A percentile compares a stretch with the other conserved stretches of the same genome.
Evolutionary conservation across 2,113 vertebrate genomes (phyloP).

Genomic region (Sakesphorus luctuosus): DNA sequence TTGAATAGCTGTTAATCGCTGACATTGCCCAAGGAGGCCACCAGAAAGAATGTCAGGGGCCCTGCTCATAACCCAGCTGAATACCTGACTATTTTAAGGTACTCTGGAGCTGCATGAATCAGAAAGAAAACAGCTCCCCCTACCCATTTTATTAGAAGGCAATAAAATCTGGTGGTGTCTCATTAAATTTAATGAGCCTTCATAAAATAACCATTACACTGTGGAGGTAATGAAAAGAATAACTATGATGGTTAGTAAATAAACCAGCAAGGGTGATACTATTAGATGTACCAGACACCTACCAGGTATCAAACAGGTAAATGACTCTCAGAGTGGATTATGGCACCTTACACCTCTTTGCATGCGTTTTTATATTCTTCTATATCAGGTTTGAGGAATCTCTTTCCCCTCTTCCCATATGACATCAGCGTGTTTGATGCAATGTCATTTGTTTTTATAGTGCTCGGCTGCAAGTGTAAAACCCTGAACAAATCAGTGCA

Average conservation of each 20-base stretch:
- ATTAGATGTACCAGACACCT: not conserved
- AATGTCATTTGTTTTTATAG: not conserved
- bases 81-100: constrained; percentile 66
- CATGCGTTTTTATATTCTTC: not conserved
- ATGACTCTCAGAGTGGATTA: not conserved
- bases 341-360: not conserved
- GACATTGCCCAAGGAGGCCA: not conserved
- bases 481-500: rapidly evolving
- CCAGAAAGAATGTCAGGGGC: constrained; percentile 14
- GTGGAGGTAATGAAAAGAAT: constrained; percentile 79
- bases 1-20: constrained; percentile 44
- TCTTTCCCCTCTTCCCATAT: not conserved
- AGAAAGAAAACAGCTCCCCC: constrained; percentile 66
- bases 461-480: rapidly evolving
- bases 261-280: constrained; percentile 60
- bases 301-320: not conserved
- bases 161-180: constrained; percentile 77
- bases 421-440: not conserved
- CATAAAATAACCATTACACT: constrained; percentile 80
- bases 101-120: constrained; percentile 69
- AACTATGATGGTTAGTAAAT: constrained; percentile 78
- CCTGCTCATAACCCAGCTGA: not conserved
- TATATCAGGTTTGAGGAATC: not conserved
- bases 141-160: constrained; percentile 74
- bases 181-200: constrained; percentile 82